Percentiles rank a stretch among this genome's conserved stretches.
Conservation (phyloP, 2,797 vertebrate species). For the Halcyon smyrnensis region DNA sequence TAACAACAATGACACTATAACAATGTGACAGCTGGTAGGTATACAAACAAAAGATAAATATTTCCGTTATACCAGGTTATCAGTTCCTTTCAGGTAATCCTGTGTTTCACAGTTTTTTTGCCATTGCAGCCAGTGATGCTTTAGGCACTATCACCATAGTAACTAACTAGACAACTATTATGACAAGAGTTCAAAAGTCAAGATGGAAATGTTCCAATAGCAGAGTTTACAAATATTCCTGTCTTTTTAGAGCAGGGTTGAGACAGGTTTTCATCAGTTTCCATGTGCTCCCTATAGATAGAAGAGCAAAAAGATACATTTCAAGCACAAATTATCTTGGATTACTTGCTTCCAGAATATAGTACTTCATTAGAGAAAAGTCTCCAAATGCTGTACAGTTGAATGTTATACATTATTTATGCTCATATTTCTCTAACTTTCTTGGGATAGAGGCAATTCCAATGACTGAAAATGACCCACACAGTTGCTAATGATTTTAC, state of each 20-base stretch:
- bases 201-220: not conserved
- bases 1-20: not conserved
- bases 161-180: conserved; percentile 1
- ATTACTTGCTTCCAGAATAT: not conserved
- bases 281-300: not conserved
- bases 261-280: not conserved
- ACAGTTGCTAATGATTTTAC: not conserved
- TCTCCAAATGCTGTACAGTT: not conserved
- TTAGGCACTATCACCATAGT: not conserved
- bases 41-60: not conserved
- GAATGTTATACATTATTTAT: not conserved
- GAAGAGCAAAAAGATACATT: not conserved
- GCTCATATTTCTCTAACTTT: not conserved
- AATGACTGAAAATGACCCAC: not conserved
- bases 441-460: not conserved
- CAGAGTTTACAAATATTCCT: not conserved
- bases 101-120: not conserved
- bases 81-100: not conserved
- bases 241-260: not conserved
- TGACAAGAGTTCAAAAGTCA: conserved; percentile 15
- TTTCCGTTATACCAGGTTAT: not conserved
- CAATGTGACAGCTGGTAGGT: not conserved
- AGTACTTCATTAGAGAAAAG: not conserved
- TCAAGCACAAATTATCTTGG: not conserved
- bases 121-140: not conserved